Conservation (phyloP, 2,888 invertebrate species). For the Endotricha flammealis region DNA sequence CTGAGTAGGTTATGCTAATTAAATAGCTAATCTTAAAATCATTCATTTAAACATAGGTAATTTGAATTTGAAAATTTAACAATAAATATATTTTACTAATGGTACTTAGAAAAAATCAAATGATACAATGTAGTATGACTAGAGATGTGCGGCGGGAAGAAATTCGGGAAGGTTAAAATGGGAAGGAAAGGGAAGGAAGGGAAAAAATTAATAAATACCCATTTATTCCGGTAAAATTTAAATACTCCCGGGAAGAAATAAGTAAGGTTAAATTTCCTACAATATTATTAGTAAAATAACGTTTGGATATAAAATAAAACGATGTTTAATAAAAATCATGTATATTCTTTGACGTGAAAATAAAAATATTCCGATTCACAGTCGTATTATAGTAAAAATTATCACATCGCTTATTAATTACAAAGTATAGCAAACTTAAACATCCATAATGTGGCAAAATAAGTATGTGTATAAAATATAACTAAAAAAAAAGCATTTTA, state of each 20-base stretch:
- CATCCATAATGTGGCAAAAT: background rate
- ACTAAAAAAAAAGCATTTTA: background rate
- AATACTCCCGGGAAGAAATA: too few relatives aligned
- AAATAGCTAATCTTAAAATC: too few relatives aligned
- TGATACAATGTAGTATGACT: too few relatives aligned
- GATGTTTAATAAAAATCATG: constrained; percentile 1
- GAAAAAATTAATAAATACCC: constrained; percentile 1
- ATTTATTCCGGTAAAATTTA: background rate
- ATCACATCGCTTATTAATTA: background rate
- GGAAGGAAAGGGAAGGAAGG: too few relatives aligned
- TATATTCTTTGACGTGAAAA: background rate
- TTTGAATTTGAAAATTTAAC: too few relatives aligned
- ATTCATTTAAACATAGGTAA: too few relatives aligned
- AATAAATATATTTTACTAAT: too few relatives aligned
- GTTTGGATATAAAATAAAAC: too few relatives aligned
- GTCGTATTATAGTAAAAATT: background rate
- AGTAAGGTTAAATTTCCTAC: background rate
- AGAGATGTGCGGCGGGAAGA: background rate
- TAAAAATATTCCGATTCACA: constrained; percentile 1
- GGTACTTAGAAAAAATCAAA: too few relatives aligned
- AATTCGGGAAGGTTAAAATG: too few relatives aligned
- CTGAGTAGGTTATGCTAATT: too few relatives aligned
- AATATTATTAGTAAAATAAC: background rate
- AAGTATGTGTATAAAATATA: background rate
- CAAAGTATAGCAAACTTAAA: background rate